Conservation (phyloP, 2,113 vertebrate genomes). For the Vireo altiloquus region DNA sequence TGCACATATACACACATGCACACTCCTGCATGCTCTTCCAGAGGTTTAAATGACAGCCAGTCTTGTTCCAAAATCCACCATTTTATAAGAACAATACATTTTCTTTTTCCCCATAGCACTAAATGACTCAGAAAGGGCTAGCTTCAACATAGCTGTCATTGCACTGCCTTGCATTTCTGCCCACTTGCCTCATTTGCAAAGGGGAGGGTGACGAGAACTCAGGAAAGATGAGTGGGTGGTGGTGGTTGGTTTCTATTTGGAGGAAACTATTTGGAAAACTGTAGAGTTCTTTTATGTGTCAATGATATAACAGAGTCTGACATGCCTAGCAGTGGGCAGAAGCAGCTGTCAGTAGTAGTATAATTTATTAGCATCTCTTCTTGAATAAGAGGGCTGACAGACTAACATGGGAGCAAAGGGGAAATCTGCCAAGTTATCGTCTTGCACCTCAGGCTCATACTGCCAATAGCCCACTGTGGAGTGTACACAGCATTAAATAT, state of each 20-base stretch:
- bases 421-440: conserved; percentile 27
- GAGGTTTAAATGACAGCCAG: not conserved
- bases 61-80: not conserved
- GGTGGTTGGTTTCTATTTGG: conserved; percentile 33
- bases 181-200: not conserved
- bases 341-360: conserved; percentile 51
- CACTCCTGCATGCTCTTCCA: not conserved
- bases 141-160: not conserved
- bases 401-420: conserved; percentile 16
- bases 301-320: conserved; percentile 50
- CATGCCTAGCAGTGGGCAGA: conserved; percentile 54
- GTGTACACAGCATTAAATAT: conserved; percentile 10
- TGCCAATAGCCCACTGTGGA: not conserved
- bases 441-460: conserved; percentile 21
- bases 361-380: conserved; percentile 54
- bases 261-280: conserved; percentile 23
- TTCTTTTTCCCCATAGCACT: not conserved
- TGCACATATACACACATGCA: not conserved
- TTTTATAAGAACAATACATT: not conserved
- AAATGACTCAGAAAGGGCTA: not conserved
- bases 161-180: not conserved
- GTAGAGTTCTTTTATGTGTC: conserved; percentile 2
- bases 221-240: not conserved
- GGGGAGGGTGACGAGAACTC: not conserved
- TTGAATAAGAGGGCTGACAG: conserved; percentile 8